Evolutionary conservation across 1,140 invertebrate genomes (phyloP).

Genomic region (Lepeophtheirus salmonis): DNA sequence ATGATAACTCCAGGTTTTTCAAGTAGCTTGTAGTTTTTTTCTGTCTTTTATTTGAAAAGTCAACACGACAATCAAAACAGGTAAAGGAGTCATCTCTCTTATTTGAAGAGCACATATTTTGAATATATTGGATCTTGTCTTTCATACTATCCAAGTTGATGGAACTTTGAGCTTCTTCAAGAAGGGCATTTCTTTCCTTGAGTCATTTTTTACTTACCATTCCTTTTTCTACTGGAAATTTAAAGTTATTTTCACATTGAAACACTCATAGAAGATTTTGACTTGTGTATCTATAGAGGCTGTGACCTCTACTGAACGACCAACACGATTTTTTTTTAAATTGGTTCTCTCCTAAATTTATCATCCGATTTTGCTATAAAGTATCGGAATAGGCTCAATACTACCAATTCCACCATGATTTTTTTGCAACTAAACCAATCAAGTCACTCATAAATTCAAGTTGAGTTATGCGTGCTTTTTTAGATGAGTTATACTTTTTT

Average conservation of each 20-base stretch:
- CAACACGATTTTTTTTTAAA: too few relatives aligned
- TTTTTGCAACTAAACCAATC: too few relatives aligned
- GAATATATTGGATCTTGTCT: background rate
- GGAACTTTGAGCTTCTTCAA: background rate
- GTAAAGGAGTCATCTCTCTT: background rate
- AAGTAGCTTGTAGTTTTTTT: background rate
- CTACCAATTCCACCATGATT: too few relatives aligned
- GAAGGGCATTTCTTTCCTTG: background rate
- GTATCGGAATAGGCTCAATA: too few relatives aligned
- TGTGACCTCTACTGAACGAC: too few relatives aligned
- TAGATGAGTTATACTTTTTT: too few relatives aligned
- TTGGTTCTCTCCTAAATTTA: too few relatives aligned
- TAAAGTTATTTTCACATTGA: background rate
- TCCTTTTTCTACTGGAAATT: conserved; percentile 1
- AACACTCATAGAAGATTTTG: conserved; percentile 26
- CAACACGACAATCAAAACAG: conserved; percentile 9
- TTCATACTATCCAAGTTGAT: background rate
- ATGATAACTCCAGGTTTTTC: background rate
- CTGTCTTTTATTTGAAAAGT: background rate
- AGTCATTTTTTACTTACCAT: background rate
- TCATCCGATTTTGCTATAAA: too few relatives aligned
- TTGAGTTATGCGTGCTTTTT: too few relatives aligned
- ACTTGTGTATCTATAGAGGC: conserved; percentile 54
- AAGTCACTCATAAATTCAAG: too few relatives aligned
- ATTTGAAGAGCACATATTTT: background rate